phyloP scores from a whole-genome alignment of 2,113 vertebrate genomes.

The Epinephelus lanceolatus region DNA sequence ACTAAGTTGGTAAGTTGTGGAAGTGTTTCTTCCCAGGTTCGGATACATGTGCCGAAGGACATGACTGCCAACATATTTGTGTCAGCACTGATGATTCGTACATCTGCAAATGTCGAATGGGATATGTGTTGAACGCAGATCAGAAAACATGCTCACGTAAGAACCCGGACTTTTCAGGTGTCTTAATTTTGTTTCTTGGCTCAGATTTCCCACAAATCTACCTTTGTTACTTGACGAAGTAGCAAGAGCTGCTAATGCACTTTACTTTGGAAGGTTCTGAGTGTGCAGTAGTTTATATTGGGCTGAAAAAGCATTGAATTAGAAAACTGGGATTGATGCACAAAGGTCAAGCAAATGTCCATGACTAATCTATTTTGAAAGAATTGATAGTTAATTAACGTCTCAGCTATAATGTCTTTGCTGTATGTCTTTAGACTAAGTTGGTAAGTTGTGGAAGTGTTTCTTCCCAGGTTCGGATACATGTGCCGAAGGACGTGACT shows the following conservation, averaged over 20 bases:
- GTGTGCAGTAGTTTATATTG: not conserved
- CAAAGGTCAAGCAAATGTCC: not conserved
- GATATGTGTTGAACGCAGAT: too few species aligned
- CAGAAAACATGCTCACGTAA: too few species aligned
- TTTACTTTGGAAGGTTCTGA: not conserved
- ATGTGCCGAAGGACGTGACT: conserved; percentile 80
- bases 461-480: conserved; percentile 65
- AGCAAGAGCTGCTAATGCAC: not conserved
- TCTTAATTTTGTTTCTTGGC: too few species aligned
- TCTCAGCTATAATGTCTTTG: too few species aligned
- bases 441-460: not conserved
- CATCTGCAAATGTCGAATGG: too few species aligned
- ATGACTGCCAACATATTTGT: conserved; percentile 80
- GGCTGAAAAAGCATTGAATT: not conserved
- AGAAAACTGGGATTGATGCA: not conserved
- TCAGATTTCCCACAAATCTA: not conserved
- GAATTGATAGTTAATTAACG: too few species aligned
- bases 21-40: too few species aligned
- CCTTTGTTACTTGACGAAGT: not conserved
- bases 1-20: too few species aligned
- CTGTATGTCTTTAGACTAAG: too few species aligned
- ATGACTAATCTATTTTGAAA: not conserved
- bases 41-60: conserved; percentile 77
- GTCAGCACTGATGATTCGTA: too few species aligned
- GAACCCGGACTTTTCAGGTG: too few species aligned